phyloP scores from a whole-genome alignment of 2,797 vertebrate species.

The Valencia hispanica region DNA sequence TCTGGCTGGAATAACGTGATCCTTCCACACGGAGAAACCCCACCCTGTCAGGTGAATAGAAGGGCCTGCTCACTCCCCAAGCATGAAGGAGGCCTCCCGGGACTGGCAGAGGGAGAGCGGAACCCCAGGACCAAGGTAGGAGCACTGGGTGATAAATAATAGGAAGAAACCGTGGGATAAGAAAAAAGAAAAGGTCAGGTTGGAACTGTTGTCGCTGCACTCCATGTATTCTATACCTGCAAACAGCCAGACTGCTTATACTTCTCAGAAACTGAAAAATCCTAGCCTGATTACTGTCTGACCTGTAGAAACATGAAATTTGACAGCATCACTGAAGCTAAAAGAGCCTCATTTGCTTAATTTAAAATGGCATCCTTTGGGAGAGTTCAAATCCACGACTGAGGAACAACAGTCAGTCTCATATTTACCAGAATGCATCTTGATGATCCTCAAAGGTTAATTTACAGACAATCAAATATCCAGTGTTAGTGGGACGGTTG shows the following conservation, averaged over 20 bases:
- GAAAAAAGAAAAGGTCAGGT: neutral
- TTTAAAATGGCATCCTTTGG: too few relatives aligned
- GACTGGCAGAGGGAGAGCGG: too few relatives aligned
- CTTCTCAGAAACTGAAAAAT: neutral
- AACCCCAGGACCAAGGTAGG: too few relatives aligned
- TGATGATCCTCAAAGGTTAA: too few relatives aligned
- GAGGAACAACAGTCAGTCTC: neutral
- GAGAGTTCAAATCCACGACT: too few relatives aligned
- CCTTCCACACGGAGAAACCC: too few relatives aligned
- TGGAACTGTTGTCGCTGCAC: neutral
- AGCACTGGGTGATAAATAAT: too few relatives aligned
- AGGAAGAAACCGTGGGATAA: too few relatives aligned
- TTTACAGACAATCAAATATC: neutral
- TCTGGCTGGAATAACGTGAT: too few relatives aligned
- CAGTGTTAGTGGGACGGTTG: neutral
- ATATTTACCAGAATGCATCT: neutral
- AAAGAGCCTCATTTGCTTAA: neutral
- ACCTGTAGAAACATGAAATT: neutral
- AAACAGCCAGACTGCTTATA: neutral
- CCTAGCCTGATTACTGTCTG: neutral
- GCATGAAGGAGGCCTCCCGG: too few relatives aligned
- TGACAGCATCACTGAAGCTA: neutral
- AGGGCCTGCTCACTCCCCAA: too few relatives aligned
- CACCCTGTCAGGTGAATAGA: too few relatives aligned
- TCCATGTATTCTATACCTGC: neutral